These are phyloP conservation scores for Paradisaea rubra DNA, from an alignment of 2,113 vertebrate genomes.

Conservation along the genomic window DNA sequence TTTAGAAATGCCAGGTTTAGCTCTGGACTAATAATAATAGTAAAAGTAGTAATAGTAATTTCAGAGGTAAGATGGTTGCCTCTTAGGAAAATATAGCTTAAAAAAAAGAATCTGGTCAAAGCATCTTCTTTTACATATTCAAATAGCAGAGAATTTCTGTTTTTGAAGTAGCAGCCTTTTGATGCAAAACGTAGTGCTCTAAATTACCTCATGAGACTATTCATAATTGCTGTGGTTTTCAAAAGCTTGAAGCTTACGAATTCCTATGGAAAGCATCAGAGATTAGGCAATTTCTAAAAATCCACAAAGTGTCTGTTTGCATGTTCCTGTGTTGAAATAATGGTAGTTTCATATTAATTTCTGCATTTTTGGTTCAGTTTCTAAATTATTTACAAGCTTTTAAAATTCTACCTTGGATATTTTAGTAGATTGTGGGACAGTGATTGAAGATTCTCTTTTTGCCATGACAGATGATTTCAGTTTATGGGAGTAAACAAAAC, in stretches of 20 bases:
- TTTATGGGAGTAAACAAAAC: neutral
- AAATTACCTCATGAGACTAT: neutral
- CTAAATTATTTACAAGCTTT: neutral
- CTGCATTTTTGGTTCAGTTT: neutral
- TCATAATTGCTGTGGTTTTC: neutral
- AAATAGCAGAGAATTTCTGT: neutral
- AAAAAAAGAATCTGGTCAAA: neutral
- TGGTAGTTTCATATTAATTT: neutral
- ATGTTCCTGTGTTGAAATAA: neutral
- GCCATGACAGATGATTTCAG: neutral
- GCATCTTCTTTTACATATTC: neutral
- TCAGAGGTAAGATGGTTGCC: neutral
- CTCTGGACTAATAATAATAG: neutral
- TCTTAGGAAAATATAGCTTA: neutral
- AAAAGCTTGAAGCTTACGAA: neutral
- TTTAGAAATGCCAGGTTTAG: neutral
- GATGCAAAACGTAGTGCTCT: neutral
- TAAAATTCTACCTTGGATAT: neutral
- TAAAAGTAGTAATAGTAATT: neutral
- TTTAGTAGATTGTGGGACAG: neutral
- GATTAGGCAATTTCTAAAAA: neutral
- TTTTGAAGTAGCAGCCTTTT: neutral
- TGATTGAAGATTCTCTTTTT: neutral
- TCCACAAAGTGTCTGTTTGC: fast-evolving
- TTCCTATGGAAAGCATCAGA: neutral